Conservation (phyloP, 2,888 invertebrate species). For the Lepidochrysops patricia region DNA sequence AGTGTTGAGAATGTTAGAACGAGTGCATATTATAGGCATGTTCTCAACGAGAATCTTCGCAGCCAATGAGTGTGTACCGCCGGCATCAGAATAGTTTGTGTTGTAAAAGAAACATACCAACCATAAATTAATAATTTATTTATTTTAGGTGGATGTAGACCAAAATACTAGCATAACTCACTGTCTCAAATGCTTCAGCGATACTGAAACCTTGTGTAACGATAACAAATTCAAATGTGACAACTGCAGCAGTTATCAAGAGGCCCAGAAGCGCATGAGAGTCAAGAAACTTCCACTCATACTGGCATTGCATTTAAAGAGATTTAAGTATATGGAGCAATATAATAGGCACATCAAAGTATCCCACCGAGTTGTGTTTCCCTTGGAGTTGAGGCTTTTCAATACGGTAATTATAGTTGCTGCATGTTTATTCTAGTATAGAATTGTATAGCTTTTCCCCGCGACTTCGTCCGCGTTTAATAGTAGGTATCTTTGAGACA, state of each 20-base stretch:
- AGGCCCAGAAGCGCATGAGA: slow-evolving; percentile 98
- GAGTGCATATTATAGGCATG: too few species aligned
- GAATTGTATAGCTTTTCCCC: too few species aligned
- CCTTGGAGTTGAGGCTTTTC: slow-evolving; percentile 95
- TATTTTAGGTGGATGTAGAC: slow-evolving; percentile 94
- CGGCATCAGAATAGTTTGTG: too few species aligned
- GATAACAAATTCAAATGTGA: slow-evolving; percentile 99
- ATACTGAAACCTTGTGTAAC: slow-evolving; percentile 97
- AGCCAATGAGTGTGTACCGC: too few species aligned
- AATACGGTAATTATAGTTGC: slow-evolving; percentile 98
- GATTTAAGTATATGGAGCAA: slow-evolving; percentile 98
- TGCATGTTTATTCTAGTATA: slow-evolving; percentile 36
- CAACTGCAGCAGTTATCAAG: slow-evolving; percentile 99
- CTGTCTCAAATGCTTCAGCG: slow-evolving; percentile 97
- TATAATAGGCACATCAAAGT: slow-evolving; percentile 99
- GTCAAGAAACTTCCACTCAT: slow-evolving; percentile 99
- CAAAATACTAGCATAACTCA: slow-evolving; percentile 99
- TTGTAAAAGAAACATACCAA: too few species aligned
- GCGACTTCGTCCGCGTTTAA: too few species aligned
- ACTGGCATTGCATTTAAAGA: slow-evolving; percentile 96
- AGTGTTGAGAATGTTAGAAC: too few species aligned
- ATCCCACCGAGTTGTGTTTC: slow-evolving; percentile 98
- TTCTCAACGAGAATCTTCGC: too few species aligned
- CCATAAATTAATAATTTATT: neutral
- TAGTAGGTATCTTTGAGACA: neutral